phyloP scores from a whole-genome alignment of 1,140 invertebrate genomes.

The Coptotermes formosanus region DNA sequence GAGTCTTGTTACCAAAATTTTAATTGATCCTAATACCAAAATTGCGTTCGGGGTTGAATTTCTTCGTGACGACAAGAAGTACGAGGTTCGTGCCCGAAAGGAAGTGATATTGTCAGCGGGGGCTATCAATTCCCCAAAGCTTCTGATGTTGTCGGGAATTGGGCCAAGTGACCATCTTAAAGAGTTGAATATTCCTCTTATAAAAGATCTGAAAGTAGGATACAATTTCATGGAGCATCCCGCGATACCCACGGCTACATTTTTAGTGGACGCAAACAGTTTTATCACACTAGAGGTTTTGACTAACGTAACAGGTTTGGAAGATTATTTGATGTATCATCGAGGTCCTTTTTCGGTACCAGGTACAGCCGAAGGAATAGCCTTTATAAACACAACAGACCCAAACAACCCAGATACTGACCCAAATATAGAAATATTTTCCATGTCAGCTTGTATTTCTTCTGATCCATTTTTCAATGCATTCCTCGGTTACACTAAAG shows the following conservation, averaged over 20 bases:
- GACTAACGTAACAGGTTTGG: constrained; percentile 58
- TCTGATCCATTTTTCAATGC: too few relatives aligned
- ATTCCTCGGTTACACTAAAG: constrained; percentile 35
- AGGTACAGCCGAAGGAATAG: constrained; percentile 54
- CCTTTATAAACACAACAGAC: constrained; percentile 33
- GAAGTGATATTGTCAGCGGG: constrained; percentile 86
- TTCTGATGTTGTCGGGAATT: constrained; percentile 89
- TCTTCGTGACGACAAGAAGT: constrained; percentile 43
- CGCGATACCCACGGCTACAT: constrained; percentile 43
- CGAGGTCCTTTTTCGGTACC: constrained; percentile 61
- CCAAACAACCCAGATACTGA: constrained; percentile 57
- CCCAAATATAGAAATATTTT: constrained; percentile 55
- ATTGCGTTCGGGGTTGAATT: constrained; percentile 54
- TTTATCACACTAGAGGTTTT: constrained; percentile 48
- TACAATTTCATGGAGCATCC: constrained; percentile 55
- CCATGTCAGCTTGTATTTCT: background rate
- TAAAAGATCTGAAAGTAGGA: constrained; percentile 42
- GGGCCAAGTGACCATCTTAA: constrained; percentile 76
- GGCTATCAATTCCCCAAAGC: constrained; percentile 84
- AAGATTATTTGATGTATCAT: constrained; percentile 59
- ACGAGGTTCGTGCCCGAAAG: constrained; percentile 42
- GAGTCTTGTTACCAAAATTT: constrained; percentile 46
- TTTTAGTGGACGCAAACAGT: constrained; percentile 47
- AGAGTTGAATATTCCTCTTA: constrained; percentile 53
- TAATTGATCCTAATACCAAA: constrained; percentile 53